phyloP scores from a whole-genome alignment of 2,797 vertebrate genomes.

The Sebastes kiyomatsui region DNA sequence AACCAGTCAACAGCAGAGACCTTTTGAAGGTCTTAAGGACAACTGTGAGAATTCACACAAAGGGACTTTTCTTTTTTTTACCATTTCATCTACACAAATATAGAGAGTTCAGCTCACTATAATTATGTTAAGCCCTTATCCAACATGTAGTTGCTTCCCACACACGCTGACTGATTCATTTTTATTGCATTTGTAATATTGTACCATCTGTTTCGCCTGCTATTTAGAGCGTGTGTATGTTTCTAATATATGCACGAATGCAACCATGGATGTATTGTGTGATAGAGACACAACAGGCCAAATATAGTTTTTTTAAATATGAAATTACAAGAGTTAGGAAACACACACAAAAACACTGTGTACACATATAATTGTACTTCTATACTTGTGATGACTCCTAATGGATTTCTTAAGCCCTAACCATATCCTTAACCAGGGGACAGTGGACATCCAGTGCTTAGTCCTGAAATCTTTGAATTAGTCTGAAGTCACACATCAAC shows the following conservation, averaged over 20 bases:
- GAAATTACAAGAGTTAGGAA: too few relatives aligned
- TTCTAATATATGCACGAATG: neutral
- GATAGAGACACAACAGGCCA: neutral
- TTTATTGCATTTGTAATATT: constrained; percentile 1
- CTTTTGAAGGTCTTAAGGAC: neutral
- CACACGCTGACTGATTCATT: neutral
- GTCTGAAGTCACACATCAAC: too few relatives aligned
- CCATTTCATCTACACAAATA: neutral
- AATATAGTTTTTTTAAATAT: neutral
- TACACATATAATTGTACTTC: neutral
- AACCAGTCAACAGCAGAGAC: constrained; percentile 8
- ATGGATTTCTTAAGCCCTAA: neutral
- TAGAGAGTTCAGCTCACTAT: neutral
- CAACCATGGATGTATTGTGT: neutral
- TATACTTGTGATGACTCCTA: neutral
- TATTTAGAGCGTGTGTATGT: neutral
- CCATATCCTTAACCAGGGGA: neutral
- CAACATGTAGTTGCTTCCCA: neutral
- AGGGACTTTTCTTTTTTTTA: neutral
- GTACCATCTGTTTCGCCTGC: neutral
- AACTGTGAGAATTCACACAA: constrained; percentile 3
- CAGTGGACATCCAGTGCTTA: too few relatives aligned
- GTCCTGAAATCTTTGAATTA: too few relatives aligned
- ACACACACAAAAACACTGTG: neutral
- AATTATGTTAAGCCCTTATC: constrained; percentile 2